Conservation (phyloP, 1,140 invertebrate species). For the Leptonema lineaticorne region DNA sequence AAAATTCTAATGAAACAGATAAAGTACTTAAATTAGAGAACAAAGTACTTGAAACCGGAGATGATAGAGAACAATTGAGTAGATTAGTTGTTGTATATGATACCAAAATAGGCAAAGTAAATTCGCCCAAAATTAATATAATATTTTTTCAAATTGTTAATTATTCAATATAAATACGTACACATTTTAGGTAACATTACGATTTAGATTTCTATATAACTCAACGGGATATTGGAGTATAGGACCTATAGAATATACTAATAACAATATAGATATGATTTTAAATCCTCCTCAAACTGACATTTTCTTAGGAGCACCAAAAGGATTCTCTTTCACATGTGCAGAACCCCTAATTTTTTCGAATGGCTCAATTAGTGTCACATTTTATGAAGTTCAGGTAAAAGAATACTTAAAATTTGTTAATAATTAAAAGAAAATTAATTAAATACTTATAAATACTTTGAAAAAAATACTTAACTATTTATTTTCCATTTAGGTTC, state of each 20-base stretch:
- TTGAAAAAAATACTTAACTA: not conserved
- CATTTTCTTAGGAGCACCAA: conserved; percentile 50
- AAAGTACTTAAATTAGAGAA: conserved; percentile 30
- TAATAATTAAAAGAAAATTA: no score
- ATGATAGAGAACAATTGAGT: conserved; percentile 34
- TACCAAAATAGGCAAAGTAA: conserved; percentile 26
- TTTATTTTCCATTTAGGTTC: conserved; percentile 49
- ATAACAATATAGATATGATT: conserved; percentile 43
- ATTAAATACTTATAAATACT: not conserved
- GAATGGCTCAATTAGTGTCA: conserved; percentile 50
- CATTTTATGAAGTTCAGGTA: conserved; percentile 54
- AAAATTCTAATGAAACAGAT: conserved; percentile 32
- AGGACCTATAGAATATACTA: conserved; percentile 56
- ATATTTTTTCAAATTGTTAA: not conserved
- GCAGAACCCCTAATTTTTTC: conserved; percentile 52
- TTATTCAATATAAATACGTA: not conserved
- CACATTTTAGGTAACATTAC: conserved; percentile 50
- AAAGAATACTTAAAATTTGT: not conserved
- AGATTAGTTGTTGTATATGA: conserved; percentile 44
- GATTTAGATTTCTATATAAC: conserved; percentile 54
- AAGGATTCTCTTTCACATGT: conserved; percentile 57
- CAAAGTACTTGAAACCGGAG: conserved; percentile 23
- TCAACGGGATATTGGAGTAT: conserved; percentile 55
- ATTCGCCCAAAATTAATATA: not conserved
- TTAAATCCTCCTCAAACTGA: conserved; percentile 46